Evolutionary conservation across 1,140 invertebrate species (phyloP).

Genomic region (Piezodorus guildinii): DNA sequence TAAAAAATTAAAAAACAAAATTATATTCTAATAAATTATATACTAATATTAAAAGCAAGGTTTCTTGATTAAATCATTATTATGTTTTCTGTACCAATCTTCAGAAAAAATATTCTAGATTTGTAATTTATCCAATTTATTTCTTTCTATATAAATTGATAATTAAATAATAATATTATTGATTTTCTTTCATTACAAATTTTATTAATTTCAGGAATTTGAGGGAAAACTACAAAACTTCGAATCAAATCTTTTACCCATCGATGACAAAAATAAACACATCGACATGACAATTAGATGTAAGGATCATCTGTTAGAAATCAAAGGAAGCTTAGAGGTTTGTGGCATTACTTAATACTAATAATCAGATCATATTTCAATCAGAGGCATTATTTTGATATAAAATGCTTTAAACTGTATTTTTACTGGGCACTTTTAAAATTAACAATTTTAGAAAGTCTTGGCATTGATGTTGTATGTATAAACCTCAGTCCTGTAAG

Average conservation of each 20-base stretch:
- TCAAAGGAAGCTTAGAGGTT: constrained; percentile 56
- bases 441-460: constrained; percentile 11
- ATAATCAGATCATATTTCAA: not conserved
- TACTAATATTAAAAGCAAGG: too few relatives aligned
- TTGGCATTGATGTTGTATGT: not conserved
- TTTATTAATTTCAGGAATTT: constrained; percentile 41
- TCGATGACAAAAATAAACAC: constrained; percentile 59
- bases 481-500: too few relatives aligned
- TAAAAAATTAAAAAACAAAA: too few relatives aligned
- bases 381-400: not conserved
- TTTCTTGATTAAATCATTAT: too few relatives aligned
- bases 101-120: too few relatives aligned
- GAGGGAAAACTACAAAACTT: constrained; percentile 53
- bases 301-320: constrained; percentile 55
- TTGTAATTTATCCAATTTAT: too few relatives aligned
- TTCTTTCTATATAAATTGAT: too few relatives aligned
- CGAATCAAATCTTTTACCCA: constrained; percentile 45
- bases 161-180: too few relatives aligned
- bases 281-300: constrained; percentile 59
- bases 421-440: not conserved
- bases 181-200: too few relatives aligned
- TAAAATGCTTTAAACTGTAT: not conserved
- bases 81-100: too few relatives aligned
- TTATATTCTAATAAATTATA: too few relatives aligned
- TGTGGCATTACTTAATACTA: constrained; percentile 29